These are phyloP conservation scores for Drosophila repletoides DNA, from an alignment of 1,140 invertebrate genomes.

Conservation along the genomic window DNA sequence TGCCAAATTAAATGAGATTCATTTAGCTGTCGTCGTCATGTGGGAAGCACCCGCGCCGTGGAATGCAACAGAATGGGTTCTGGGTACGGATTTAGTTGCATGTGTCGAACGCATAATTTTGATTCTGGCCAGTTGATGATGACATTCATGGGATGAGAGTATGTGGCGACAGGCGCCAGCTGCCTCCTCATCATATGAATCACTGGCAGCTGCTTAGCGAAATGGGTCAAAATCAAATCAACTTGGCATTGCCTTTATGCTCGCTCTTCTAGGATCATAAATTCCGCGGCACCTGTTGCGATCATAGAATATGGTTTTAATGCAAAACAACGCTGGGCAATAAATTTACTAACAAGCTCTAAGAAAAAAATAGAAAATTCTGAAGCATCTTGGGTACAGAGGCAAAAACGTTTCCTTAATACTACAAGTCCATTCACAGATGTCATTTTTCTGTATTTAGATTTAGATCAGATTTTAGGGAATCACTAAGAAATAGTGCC, in stretches of 20 bases:
- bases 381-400: too few species aligned
- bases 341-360: not conserved
- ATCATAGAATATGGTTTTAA: slow-evolving; percentile 23
- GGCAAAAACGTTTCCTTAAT: too few species aligned
- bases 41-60: slow-evolving; percentile 48
- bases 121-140: slow-evolving; percentile 53
- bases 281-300: slow-evolving; percentile 2
- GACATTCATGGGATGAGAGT: slow-evolving; percentile 52
- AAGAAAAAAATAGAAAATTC: not conserved
- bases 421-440: too few species aligned
- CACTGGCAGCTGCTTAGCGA: slow-evolving; percentile 24
- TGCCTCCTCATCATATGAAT: slow-evolving; percentile 49
- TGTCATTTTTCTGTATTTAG: too few species aligned
- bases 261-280: slow-evolving; percentile 8
- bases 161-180: slow-evolving; percentile 56
- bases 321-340: slow-evolving; percentile 16
- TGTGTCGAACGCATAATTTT: slow-evolving; percentile 68
- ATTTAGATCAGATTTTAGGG: too few species aligned
- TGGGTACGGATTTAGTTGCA: slow-evolving; percentile 43
- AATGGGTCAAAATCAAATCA: slow-evolving; percentile 29
- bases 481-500: too few species aligned
- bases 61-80: slow-evolving; percentile 39
- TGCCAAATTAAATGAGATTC: slow-evolving; percentile 75
- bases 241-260: slow-evolving; percentile 1
- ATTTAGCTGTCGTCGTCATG: slow-evolving; percentile 71